phyloP scores from a whole-genome alignment of 2,113 vertebrate species.

The Gambusia affinis region DNA sequence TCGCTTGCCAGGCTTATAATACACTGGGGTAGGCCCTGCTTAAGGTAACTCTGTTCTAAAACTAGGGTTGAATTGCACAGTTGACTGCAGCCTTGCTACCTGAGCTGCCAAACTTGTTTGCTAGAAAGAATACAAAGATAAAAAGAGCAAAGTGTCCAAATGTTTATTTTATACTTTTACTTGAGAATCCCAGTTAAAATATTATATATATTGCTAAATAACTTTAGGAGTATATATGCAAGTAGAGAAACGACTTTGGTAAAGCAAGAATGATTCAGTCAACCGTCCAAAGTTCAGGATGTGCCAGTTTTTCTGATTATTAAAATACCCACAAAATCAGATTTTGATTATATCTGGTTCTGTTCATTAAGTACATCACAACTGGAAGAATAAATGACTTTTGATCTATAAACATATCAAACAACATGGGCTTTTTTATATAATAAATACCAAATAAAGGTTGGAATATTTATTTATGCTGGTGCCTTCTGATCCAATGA shows the following conservation, averaged over 20 bases:
- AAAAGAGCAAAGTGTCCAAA: neutral
- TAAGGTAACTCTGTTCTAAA: neutral
- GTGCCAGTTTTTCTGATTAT: neutral
- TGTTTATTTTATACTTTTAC: neutral
- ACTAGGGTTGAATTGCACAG: no score
- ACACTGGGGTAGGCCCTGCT: neutral
- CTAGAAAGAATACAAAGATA: neutral
- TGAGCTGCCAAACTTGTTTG: no score
- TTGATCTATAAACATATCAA: no score
- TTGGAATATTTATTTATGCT: no score
- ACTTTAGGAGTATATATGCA: neutral
- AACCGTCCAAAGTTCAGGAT: neutral
- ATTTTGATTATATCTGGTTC: neutral
- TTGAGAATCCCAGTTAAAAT: neutral
- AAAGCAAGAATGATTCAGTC: no score
- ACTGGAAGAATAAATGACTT: neutral
- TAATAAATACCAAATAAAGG: no score
- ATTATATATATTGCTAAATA: neutral
- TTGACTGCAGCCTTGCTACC: neutral
- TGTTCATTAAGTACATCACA: neutral
- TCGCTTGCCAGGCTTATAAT: no score
- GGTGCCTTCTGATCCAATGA: no score
- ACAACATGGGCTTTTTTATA: no score
- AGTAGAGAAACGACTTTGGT: no score
- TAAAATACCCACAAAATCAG: neutral